Evolutionary conservation across 2,888 invertebrate species (phyloP).

Genomic region (Resseliella maxima): DNA sequence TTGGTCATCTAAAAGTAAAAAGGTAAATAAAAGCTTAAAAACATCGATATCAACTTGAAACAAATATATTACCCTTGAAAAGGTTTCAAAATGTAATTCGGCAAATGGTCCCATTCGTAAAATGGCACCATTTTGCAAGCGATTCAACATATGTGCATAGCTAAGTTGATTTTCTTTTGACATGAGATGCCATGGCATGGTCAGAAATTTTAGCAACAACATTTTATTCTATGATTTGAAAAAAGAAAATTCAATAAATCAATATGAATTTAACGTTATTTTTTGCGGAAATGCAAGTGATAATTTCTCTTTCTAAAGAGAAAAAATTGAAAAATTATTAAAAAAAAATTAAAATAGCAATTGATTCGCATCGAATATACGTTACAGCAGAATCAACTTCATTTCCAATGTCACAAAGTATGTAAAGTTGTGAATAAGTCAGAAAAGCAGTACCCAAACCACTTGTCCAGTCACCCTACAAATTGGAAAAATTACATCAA

Average conservation of each 20-base stretch:
- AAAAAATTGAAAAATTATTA: no score
- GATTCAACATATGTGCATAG: background rate
- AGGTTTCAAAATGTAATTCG: background rate
- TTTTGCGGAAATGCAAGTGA: background rate
- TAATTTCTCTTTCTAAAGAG: no score
- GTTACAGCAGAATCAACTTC: slow-evolving; percentile 20
- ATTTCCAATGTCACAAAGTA: slow-evolving; percentile 20
- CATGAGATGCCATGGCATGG: slow-evolving; percentile 3
- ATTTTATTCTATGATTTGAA: background rate
- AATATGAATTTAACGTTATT: no score
- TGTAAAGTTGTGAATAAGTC: background rate
- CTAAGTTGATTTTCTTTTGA: background rate
- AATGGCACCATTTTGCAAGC: background rate
- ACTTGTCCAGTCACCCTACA: background rate
- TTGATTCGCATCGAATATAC: no score
- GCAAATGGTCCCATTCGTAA: background rate
- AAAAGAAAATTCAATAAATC: no score
- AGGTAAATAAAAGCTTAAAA: background rate
- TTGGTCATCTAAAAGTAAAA: slow-evolving; percentile 8
- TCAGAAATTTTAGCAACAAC: background rate
- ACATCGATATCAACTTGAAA: background rate
- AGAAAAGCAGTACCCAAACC: background rate
- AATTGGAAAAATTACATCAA: background rate
- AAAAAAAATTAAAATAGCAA: no score
- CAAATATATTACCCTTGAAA: background rate